Evolutionary conservation across 2,888 invertebrate genomes (phyloP), one percentile per base, ranked within the genome.

Genomic region (Thalpophila matura): DNA sequence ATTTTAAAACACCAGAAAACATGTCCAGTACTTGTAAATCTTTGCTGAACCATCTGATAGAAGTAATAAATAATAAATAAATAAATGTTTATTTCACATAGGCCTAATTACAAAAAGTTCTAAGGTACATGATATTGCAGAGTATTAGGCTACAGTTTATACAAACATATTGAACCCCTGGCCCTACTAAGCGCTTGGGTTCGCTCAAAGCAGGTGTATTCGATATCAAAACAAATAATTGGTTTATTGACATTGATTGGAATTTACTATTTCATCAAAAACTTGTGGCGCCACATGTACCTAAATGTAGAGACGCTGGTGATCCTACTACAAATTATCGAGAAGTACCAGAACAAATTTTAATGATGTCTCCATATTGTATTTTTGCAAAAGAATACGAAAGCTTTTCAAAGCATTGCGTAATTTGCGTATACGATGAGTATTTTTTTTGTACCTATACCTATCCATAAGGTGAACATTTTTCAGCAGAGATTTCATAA

Each of bases 171-270:
- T 2, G 93, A 95, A 63, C n/a, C n/a, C n/a, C n/a, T n/a, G n/a
- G n/a, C n/a, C 88, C 90, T 4, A 75, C 85, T 3, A 95, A 92
- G 74, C 96, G 98, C 29, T 97, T 96, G 87, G 99, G 99, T 20
- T 98, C 98, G 85, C 93, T 98, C 75, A 98, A 97, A 90, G 96
- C 97, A 75, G 99, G 98, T 10, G 96, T 97, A 9, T 96, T 96
- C 81, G 99, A 99, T 87, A 98, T 99, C 72, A 99, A 99, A 92
- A 95, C 95, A 63, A 99, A 99, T 89, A 95, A 95, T 55, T 99
- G 99, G 99, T 99, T 99, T 86, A 94, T 96, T 53, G 96, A 96
- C 2, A 96, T 97, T 10, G 96, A 98, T 83, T 99, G 99, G 60
- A 95, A 96, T n/a, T 94, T 99, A 68, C 96, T 98, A 77, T 97